phyloP scores from a whole-genome alignment of 2,888 invertebrate genomes.

The Brachylomia viminalis region DNA sequence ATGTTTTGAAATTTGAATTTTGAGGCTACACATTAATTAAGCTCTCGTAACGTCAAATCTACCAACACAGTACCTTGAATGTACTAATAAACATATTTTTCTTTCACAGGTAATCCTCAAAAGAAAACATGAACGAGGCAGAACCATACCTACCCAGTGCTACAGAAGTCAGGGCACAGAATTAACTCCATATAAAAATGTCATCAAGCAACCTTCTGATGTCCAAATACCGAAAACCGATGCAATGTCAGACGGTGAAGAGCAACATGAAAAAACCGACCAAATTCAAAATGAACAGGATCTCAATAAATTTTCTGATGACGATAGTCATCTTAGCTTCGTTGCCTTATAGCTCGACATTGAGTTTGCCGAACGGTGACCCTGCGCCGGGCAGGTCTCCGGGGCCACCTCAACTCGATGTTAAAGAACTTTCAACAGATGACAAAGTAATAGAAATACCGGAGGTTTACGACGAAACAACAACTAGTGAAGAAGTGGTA shows the following conservation, averaged over 20 bases:
- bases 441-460: slow-evolving; percentile 59
- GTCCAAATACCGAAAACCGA: slow-evolving; percentile 55
- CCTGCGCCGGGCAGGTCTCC: slow-evolving; percentile 93
- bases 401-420: slow-evolving; percentile 87
- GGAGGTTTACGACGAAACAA: slow-evolving; percentile 70
- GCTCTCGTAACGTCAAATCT: background rate
- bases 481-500: slow-evolving; percentile 75
- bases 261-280: slow-evolving; percentile 71
- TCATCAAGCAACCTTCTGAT: slow-evolving; percentile 59
- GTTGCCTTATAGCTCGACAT: slow-evolving; percentile 84
- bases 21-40: background rate
- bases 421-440: slow-evolving; percentile 56
- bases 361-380: slow-evolving; percentile 90
- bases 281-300: slow-evolving; percentile 79
- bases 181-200: slow-evolving; percentile 64
- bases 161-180: slow-evolving; percentile 30
- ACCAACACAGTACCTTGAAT: background rate
- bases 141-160: slow-evolving; percentile 25
- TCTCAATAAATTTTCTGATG: slow-evolving; percentile 71
- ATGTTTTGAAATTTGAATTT: background rate
- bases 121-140: slow-evolving; percentile 60
- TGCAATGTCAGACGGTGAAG: slow-evolving; percentile 63
- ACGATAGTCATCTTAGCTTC: slow-evolving; percentile 79
- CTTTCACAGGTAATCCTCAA: slow-evolving; percentile 65
- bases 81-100: slow-evolving; percentile 19